Conservation (phyloP, 2,888 invertebrate species). For the Altica lythri region DNA sequence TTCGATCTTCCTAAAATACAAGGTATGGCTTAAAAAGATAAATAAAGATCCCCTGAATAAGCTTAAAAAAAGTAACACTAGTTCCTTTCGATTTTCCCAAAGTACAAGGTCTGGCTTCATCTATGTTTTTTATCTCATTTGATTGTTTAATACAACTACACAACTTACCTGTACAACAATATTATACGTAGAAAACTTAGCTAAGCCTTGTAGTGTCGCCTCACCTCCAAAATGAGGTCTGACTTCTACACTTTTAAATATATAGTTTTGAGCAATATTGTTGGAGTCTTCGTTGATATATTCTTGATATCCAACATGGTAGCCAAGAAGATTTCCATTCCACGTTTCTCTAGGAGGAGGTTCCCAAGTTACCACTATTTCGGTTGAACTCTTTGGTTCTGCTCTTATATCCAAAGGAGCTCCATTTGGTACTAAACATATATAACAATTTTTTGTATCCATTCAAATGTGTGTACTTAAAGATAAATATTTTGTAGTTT, state of each 20-base stretch:
- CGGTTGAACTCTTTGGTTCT: constrained; percentile 84
- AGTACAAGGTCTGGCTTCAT: too few relatives aligned
- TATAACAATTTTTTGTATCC: constrained; percentile 26
- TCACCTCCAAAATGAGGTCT: constrained; percentile 74
- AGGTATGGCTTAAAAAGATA: too few relatives aligned
- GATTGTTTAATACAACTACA: too few relatives aligned
- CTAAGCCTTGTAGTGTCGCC: constrained; percentile 69
- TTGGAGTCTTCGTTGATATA: constrained; percentile 54
- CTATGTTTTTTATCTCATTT: too few relatives aligned
- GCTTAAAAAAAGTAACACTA: too few relatives aligned
- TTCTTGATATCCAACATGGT: constrained; percentile 84
- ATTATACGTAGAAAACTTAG: constrained; percentile 80
- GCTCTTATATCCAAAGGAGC: constrained; percentile 81
- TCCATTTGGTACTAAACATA: constrained; percentile 72
- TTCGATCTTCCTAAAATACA: too few relatives aligned
- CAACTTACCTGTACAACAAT: constrained; percentile 75
- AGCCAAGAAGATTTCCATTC: constrained; percentile 87
- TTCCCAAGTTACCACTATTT: constrained; percentile 84
- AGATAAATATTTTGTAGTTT: too few relatives aligned
- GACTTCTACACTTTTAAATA: constrained; percentile 76
- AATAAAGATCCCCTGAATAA: too few relatives aligned
- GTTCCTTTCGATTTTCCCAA: too few relatives aligned
- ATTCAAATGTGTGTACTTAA: too few relatives aligned
- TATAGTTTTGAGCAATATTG: constrained; percentile 61
- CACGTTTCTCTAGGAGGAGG: constrained; percentile 83